These are phyloP conservation scores for Altica lythri DNA, from an alignment of 2,888 invertebrate species.

Conservation along the genomic window DNA sequence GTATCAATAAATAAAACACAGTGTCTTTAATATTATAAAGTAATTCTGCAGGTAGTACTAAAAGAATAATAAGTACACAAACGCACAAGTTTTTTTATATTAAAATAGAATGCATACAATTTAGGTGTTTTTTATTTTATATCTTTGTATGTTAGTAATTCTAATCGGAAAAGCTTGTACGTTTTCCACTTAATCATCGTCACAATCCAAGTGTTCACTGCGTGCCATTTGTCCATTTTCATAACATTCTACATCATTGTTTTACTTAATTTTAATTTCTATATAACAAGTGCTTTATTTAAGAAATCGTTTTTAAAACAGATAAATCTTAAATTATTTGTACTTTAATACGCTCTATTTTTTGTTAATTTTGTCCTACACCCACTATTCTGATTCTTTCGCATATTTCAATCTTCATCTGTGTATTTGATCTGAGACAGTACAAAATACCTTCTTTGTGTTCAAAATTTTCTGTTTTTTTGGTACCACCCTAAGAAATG, in stretches of 20 bases:
- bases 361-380: no score
- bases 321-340: no score
- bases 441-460: no score
- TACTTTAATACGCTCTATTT: no score
- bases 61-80: constrained; percentile 1
- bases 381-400: no score
- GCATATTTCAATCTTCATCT: no score
- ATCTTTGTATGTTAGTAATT: not conserved
- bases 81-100: constrained; percentile 11
- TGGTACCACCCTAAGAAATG: no score
- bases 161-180: not conserved
- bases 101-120: not conserved
- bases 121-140: constrained; percentile 1
- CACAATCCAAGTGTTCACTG: constrained; percentile 17
- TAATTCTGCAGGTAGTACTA: constrained; percentile 9
- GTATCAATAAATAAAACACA: no score
- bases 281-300: no score
- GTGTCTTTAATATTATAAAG: constrained; percentile 16
- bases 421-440: no score
- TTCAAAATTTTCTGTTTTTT: no score
- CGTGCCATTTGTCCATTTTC: constrained; percentile 20
- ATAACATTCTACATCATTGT: not conserved
- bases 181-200: not conserved
- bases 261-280: not conserved
- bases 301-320: no score